Conservation (phyloP, 2,888 invertebrate species). For the Oxytorus armatus region DNA sequence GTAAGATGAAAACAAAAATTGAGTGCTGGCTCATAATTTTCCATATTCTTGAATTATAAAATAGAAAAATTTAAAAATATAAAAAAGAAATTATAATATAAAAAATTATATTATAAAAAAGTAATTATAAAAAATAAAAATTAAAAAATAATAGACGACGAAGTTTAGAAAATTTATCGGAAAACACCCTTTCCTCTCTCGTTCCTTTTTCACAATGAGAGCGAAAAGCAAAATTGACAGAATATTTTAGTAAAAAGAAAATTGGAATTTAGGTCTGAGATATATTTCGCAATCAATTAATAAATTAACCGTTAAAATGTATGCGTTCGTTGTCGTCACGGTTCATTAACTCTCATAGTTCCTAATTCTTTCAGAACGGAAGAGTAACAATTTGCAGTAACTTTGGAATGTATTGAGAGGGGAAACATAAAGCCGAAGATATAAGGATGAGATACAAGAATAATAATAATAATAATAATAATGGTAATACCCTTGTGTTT, state of each 20-base stretch:
- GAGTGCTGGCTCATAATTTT: too few relatives aligned
- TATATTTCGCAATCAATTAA: not conserved
- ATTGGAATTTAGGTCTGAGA: not conserved
- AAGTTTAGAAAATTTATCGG: too few relatives aligned
- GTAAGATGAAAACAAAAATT: too few relatives aligned
- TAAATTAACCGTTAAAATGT: not conserved
- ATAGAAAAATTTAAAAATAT: too few relatives aligned
- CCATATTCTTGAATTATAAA: too few relatives aligned
- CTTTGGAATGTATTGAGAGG: conserved; percentile 5
- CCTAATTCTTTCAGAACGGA: conserved; percentile 9
- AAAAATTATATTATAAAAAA: too few relatives aligned
- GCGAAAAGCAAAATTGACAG: not conserved
- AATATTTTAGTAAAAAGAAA: not conserved
- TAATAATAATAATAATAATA: conserved; percentile 13
- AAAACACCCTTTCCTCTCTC: too few relatives aligned
- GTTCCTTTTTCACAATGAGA: too few relatives aligned
- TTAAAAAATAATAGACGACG: too few relatives aligned
- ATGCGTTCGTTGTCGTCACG: not conserved
- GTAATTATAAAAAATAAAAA: too few relatives aligned
- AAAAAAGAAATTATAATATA: too few relatives aligned
- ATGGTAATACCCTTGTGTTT: conserved; percentile 27
- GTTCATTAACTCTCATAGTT: conserved; percentile 12
- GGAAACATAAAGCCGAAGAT: conserved; percentile 20
- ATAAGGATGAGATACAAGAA: conserved; percentile 26
- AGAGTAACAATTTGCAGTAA: conserved; percentile 5